These are phyloP conservation scores for Hephaestus fuliginosus DNA, from an alignment of 2,797 vertebrate species.

Conservation along the genomic window DNA sequence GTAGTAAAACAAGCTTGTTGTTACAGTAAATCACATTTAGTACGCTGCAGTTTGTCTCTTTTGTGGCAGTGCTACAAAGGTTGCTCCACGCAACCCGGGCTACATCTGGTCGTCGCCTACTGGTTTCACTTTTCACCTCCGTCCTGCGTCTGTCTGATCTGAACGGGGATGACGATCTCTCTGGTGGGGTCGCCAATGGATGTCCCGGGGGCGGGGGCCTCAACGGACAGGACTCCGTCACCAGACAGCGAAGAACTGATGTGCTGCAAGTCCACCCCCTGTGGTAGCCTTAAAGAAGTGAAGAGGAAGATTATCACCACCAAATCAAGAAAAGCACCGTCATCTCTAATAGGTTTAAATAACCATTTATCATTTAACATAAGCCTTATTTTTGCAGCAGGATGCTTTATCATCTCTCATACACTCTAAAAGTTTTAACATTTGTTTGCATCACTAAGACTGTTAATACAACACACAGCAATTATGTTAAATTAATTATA, in stretches of 20 bases:
- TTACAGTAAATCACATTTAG: slow-evolving; percentile 15
- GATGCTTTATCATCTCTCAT: neutral
- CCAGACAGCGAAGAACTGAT: slow-evolving; percentile 81
- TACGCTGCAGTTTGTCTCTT: neutral
- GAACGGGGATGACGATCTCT: slow-evolving; percentile 82
- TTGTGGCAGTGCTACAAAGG: slow-evolving; percentile 22
- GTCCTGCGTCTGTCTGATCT: slow-evolving; percentile 71
- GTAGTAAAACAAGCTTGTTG: slow-evolving; percentile 22
- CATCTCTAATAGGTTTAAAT: neutral
- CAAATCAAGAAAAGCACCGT: neutral
- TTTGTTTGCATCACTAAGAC: neutral
- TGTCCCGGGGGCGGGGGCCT: slow-evolving; percentile 74
- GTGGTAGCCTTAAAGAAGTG: slow-evolving; percentile 79
- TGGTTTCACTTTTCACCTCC: slow-evolving; percentile 55
- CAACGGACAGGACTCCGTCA: slow-evolving; percentile 82
- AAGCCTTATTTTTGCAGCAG: neutral
- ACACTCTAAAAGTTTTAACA: neutral
- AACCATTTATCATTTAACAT: neutral
- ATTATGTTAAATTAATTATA: neutral
- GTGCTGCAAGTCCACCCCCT: slow-evolving; percentile 80
- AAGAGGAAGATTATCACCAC: neutral
- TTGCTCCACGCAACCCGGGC: slow-evolving; percentile 9
- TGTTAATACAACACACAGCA: neutral
- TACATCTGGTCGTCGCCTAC: slow-evolving; percentile 1
- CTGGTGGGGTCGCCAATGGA: slow-evolving; percentile 34